Conservation (phyloP, 2,797 vertebrate genomes). For the Mareca strepera region DNA sequence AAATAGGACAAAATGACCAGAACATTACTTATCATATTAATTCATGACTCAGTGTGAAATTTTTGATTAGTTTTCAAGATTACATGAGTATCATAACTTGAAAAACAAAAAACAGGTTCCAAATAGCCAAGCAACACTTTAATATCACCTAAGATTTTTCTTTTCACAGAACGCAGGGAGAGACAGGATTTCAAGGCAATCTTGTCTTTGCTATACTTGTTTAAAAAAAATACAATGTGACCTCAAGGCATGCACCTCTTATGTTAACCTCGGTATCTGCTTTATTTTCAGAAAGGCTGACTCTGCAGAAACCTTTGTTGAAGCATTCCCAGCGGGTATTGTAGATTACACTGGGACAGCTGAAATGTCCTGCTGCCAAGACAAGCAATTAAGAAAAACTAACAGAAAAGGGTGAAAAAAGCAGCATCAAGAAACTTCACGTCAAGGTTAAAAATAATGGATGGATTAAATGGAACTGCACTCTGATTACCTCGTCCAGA, state of each 20-base stretch:
- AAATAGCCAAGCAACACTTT: not conserved
- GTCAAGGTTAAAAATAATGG: slow-evolving; percentile 37
- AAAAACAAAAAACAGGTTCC: not conserved
- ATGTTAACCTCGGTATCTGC: not conserved
- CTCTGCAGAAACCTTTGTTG: slow-evolving; percentile 36
- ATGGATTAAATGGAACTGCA: not conserved
- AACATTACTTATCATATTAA: not conserved
- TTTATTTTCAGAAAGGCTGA: slow-evolving; percentile 57
- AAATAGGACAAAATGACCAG: not conserved
- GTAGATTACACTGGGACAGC: slow-evolving; percentile 31
- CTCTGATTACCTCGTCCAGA: not conserved
- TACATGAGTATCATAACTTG: not conserved
- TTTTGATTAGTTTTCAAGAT: not conserved
- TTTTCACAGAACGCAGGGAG: not conserved
- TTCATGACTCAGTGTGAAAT: not conserved
- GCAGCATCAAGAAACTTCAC: not conserved
- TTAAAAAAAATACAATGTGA: not conserved
- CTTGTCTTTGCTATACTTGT: not conserved
- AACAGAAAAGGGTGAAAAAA: not conserved
- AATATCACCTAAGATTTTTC: not conserved
- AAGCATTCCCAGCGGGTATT: slow-evolving; percentile 41
- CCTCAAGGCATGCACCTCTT: not conserved
- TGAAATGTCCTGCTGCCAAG: slow-evolving; percentile 38
- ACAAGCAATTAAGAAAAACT: slow-evolving; percentile 47
- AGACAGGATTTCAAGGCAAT: not conserved